These are phyloP conservation scores for Papilio machaon DNA, from an alignment of 1,140 invertebrate species.

Conservation along the genomic window DNA sequence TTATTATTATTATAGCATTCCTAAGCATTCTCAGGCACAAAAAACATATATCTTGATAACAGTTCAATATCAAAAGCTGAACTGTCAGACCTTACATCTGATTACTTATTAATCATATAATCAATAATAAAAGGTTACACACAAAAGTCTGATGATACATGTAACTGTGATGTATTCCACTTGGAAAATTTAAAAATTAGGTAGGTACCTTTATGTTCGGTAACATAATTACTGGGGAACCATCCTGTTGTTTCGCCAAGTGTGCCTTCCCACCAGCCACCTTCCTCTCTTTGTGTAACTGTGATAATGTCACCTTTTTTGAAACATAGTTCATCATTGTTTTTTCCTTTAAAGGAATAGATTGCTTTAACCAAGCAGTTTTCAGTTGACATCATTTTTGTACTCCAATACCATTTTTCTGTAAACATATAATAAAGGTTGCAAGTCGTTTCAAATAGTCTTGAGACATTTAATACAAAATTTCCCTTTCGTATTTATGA, in stretches of 20 bases:
- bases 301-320: constrained; percentile 98
- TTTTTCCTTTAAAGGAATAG: constrained; percentile 96
- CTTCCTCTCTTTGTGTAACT: constrained; percentile 95
- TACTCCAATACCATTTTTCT: constrained; percentile 64
- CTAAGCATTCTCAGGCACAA: too few species aligned
- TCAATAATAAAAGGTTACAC: too few species aligned
- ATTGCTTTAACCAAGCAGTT: constrained; percentile 93
- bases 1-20: too few species aligned
- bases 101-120: too few species aligned
- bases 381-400: constrained; percentile 82
- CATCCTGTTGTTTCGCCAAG: constrained; percentile 97
- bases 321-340: constrained; percentile 98
- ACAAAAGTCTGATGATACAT: neutral
- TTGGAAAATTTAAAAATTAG: constrained; percentile 39
- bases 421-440: constrained; percentile 45
- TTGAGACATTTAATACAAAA: neutral
- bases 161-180: neutral
- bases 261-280: constrained; percentile 99
- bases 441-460: neutral
- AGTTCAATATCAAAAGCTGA: too few species aligned
- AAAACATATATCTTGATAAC: too few species aligned
- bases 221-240: constrained; percentile 99
- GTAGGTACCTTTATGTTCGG: constrained; percentile 88
- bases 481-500: neutral
- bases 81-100: too few species aligned